phyloP scores from a whole-genome alignment of 1,140 invertebrate species.

The Caenorhabditis brenneri region DNA sequence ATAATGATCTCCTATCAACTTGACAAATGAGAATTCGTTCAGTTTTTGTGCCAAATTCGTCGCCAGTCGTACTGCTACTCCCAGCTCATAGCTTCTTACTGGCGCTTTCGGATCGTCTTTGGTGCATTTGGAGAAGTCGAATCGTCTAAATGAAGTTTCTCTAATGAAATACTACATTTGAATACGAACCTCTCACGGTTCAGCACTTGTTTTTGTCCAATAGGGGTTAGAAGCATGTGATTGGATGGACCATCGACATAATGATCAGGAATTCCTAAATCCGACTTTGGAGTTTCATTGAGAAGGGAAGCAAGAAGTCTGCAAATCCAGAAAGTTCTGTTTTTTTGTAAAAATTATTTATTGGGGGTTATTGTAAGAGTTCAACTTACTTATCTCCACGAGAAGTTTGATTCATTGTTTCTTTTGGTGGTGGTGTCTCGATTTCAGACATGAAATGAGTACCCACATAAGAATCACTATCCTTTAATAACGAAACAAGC shows the following conservation, averaged over 20 bases:
- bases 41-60: neutral
- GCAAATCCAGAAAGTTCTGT: neutral
- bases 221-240: slow-evolving; percentile 25
- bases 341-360: too few species aligned
- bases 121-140: slow-evolving; percentile 42
- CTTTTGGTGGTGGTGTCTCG: neutral
- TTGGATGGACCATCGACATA: neutral
- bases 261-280: slow-evolving; percentile 41
- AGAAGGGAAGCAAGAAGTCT: neutral
- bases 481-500: neutral
- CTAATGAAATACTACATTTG: neutral
- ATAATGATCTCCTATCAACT: slow-evolving; percentile 29
- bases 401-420: neutral
- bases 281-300: slow-evolving; percentile 45
- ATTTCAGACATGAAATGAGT: slow-evolving; percentile 14
- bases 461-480: slow-evolving; percentile 21
- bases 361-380: too few species aligned
- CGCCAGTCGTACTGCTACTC: neutral
- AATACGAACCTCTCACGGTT: slow-evolving; percentile 32
- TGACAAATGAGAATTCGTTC: neutral
- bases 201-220: slow-evolving; percentile 34
- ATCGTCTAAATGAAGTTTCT: slow-evolving; percentile 18
- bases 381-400: too few species aligned
- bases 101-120: slow-evolving; percentile 17
- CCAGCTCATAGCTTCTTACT: slow-evolving; percentile 13